Conservation (phyloP, 2,888 invertebrate genomes). For the Callimorpha dominula region DNA sequence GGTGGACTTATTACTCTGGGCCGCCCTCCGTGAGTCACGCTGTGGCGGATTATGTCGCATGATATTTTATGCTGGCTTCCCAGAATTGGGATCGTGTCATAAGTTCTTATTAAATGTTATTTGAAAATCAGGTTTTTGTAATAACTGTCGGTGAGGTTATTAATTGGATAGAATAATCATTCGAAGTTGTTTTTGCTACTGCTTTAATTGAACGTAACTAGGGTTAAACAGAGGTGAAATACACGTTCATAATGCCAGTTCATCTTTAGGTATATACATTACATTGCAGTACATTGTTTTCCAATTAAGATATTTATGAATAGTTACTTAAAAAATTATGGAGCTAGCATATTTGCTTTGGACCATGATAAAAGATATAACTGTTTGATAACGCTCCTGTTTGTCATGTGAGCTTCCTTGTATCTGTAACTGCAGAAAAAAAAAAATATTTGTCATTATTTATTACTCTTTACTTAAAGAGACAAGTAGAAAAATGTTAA, state of each 20-base stretch:
- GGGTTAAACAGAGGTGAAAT: too few species aligned
- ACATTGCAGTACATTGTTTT: neutral
- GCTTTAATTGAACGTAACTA: neutral
- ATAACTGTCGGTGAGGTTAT: conserved; percentile 16
- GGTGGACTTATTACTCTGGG: conserved; percentile 64
- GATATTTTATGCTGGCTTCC: conserved; percentile 57
- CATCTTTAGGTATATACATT: too few species aligned
- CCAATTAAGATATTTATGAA: neutral
- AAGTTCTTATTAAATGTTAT: conserved; percentile 19
- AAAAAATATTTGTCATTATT: neutral
- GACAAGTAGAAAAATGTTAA: too few species aligned
- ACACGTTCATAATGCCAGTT: too few species aligned
- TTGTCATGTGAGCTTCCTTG: neutral
- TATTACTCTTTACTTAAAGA: neutral
- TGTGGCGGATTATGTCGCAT: conserved; percentile 42
- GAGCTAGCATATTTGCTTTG: neutral
- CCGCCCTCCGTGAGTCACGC: conserved; percentile 55
- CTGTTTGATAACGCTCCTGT: neutral
- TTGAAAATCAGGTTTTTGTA: conserved; percentile 7
- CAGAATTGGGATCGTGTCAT: conserved; percentile 47
- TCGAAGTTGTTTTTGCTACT: neutral
- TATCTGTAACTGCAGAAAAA: neutral
- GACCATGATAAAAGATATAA: neutral
- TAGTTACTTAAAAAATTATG: neutral
- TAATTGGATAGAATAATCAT: conserved; percentile 2